A percentile compares a stretch with the other conserved stretches of the same genome.
These are phyloP conservation scores for Diarsia dahlii DNA, from an alignment of 2,888 invertebrate genomes.

Conservation along the genomic window DNA sequence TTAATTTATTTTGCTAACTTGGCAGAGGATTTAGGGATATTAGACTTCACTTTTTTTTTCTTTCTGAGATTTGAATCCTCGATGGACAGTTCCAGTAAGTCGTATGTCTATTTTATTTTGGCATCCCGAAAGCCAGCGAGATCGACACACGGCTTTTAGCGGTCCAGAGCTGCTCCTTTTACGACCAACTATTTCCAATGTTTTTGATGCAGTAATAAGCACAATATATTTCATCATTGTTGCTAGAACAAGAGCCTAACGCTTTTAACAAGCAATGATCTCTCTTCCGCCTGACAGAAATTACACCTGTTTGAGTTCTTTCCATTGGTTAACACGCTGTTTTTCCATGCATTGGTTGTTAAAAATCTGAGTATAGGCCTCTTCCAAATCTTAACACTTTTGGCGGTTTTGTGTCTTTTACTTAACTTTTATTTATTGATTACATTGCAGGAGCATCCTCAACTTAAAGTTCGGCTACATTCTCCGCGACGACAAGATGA, in stretches of 20 bases:
- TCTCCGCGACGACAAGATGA: conserved; percentile 94
- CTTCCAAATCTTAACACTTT: too few relatives aligned
- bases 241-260: background rate
- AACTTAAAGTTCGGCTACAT: conserved; percentile 95
- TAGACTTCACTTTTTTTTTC: background rate
- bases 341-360: too few relatives aligned
- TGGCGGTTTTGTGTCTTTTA: too few relatives aligned
- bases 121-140: too few relatives aligned
- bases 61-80: too few relatives aligned
- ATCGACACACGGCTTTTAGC: too few relatives aligned
- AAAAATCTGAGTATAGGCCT: too few relatives aligned
- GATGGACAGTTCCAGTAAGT: too few relatives aligned
- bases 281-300: background rate
- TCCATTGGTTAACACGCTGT: background rate
- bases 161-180: background rate
- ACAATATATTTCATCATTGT: background rate
- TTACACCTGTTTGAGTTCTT: background rate
- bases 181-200: background rate
- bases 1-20: background rate
- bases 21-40: too few relatives aligned
- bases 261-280: background rate
- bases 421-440: background rate
- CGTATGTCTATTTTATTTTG: too few relatives aligned
- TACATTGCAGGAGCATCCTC: conserved; percentile 91
- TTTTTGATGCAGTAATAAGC: background rate